These are phyloP conservation scores for Perca schrenkii DNA, from an alignment of 2,113 vertebrate genomes.

Conservation along the genomic window DNA sequence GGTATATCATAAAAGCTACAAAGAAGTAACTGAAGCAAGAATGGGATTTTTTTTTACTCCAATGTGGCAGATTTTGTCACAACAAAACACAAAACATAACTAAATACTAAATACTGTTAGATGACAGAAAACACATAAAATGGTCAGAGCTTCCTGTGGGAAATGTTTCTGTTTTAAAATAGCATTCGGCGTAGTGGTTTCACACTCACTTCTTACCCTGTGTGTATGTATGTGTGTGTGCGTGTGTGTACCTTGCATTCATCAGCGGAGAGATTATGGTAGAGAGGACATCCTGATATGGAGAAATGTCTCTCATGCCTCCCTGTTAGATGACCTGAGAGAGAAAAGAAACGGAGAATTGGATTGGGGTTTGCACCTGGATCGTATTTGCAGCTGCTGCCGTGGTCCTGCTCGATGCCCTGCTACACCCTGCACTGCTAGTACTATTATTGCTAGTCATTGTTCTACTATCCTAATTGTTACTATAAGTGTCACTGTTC, in stretches of 20 bases:
- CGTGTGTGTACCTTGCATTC: conserved; percentile 93
- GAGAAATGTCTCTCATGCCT: conserved; percentile 98
- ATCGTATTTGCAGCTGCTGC: no score
- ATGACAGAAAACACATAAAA: neutral
- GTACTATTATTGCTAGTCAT: no score
- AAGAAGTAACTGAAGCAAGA: neutral
- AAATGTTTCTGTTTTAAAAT: neutral
- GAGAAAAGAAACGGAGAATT: neutral
- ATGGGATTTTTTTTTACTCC: neutral
- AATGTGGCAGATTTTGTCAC: neutral
- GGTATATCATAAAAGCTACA: neutral
- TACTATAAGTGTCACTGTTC: no score
- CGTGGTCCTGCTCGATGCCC: no score
- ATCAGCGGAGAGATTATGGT: conserved; percentile 97
- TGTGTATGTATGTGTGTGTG: conserved; percentile 16
- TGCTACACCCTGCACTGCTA: no score
- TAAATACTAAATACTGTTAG: neutral
- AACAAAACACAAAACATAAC: neutral
- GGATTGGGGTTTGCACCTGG: no score
- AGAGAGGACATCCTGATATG: conserved; percentile 97
- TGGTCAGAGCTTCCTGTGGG: neutral
- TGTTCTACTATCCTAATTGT: no score
- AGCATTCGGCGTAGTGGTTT: neutral
- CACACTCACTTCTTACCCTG: conserved; percentile 17
- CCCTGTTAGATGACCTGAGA: conserved; percentile 94